Evolutionary conservation across 2,113 vertebrate genomes (phyloP).

Genomic region (Amazona guildingii): DNA sequence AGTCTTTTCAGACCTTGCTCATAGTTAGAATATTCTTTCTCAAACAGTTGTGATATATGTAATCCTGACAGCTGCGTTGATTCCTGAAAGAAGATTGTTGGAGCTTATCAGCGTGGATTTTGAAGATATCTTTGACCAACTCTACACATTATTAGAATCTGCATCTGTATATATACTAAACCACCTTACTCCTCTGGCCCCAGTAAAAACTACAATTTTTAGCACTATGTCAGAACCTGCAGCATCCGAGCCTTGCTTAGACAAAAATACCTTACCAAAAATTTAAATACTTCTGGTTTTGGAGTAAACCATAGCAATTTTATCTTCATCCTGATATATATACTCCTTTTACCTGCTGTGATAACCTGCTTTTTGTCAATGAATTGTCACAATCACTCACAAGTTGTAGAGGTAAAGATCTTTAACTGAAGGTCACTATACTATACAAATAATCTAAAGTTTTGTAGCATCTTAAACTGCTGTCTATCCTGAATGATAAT

Average conservation of each 20-base stretch:
- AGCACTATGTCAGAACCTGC: background rate
- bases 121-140: background rate
- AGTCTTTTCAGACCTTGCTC: background rate
- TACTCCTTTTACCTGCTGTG: background rate
- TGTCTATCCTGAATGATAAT: background rate
- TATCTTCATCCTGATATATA: background rate
- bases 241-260: background rate
- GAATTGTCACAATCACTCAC: background rate
- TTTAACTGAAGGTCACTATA: background rate
- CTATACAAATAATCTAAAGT: background rate
- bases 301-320: background rate
- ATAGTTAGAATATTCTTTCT: background rate
- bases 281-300: background rate
- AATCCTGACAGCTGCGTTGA: slow-evolving; percentile 24
- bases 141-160: background rate
- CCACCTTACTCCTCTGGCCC: background rate
- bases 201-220: background rate
- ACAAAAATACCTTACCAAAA: background rate
- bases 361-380: background rate
- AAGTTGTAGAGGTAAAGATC: background rate
- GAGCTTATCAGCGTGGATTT: background rate
- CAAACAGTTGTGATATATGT: background rate
- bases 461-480: background rate
- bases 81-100: slow-evolving; percentile 3
- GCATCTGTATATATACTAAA: background rate